Conservation (phyloP, 1,140 invertebrate genomes). For the Zaprionus inermis region DNA sequence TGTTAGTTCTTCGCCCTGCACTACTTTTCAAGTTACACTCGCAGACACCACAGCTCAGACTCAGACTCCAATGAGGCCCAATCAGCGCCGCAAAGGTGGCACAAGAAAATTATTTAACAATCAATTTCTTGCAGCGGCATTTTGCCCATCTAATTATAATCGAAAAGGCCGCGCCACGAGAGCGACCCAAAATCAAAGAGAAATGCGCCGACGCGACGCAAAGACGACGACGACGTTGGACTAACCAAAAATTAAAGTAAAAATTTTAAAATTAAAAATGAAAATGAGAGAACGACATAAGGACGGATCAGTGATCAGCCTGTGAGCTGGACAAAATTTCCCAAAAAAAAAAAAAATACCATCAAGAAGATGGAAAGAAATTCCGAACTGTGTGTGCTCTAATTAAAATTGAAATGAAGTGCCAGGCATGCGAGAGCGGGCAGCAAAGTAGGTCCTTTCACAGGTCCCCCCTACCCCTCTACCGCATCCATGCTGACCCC, state of each 20-base stretch:
- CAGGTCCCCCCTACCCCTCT: constrained; percentile 16
- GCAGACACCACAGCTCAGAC: constrained; percentile 9
- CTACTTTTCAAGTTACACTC: constrained; percentile 9
- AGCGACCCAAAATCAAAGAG: constrained; percentile 44
- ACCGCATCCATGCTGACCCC: neutral
- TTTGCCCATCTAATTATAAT: constrained; percentile 82
- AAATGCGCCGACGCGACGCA: constrained; percentile 54
- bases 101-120: constrained; percentile 76
- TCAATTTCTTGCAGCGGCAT: constrained; percentile 75
- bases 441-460: constrained; percentile 58
- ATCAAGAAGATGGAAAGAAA: constrained; percentile 28
- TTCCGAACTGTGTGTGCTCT: constrained; percentile 67
- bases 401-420: constrained; percentile 81
- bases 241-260: constrained; percentile 35
- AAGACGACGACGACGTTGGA: constrained; percentile 27
- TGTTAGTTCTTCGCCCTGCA: neutral
- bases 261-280: constrained; percentile 29
- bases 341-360: neutral
- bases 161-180: constrained; percentile 28
- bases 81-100: constrained; percentile 75
- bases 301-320: neutral
- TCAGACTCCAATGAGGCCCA: constrained; percentile 36
- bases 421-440: constrained; percentile 51
- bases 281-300: constrained; percentile 21
- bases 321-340: constrained; percentile 21